Conservation (phyloP, 1,140 invertebrate species). For the Cryptotermes secundus region DNA sequence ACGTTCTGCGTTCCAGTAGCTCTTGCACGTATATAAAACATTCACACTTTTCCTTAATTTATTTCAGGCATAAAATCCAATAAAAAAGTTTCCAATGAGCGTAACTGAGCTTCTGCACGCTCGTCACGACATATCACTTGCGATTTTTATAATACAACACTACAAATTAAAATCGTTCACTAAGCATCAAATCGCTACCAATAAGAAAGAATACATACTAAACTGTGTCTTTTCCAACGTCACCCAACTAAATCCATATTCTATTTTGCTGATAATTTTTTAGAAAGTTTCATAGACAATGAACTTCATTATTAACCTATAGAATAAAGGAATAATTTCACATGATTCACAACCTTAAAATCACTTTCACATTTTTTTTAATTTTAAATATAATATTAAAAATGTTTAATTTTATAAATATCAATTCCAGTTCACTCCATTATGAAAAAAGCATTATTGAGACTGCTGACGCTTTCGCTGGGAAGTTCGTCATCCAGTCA, state of each 20-base stretch:
- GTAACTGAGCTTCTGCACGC: not conserved
- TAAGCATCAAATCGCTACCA: not conserved
- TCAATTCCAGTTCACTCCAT: not conserved
- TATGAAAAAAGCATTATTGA: not conserved
- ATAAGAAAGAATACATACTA: not conserved
- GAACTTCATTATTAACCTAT: not conserved
- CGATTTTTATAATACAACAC: not conserved
- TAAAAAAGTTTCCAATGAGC: not conserved
- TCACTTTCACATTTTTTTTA: not conserved
- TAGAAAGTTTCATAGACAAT: not conserved
- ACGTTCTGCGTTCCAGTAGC: not conserved
- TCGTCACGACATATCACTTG: not conserved
- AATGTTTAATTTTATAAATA: not conserved
- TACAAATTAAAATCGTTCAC: not conserved
- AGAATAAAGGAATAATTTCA: not conserved
- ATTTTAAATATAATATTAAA: not conserved
- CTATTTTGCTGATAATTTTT: not conserved
- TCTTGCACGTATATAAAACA: not conserved
- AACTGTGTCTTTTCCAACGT: not conserved
- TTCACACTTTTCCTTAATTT: not conserved
- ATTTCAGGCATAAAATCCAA: not conserved
- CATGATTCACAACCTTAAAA: slow-evolving; percentile 7
- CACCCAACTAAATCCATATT: not conserved
- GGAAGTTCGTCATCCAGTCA: slow-evolving; percentile 18
- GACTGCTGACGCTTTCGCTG: not conserved